Evolutionary conservation across 2,888 invertebrate genomes (phyloP), one percentile per base, ranked within the genome.

Genomic region (Nymphalis c-album): DNA sequence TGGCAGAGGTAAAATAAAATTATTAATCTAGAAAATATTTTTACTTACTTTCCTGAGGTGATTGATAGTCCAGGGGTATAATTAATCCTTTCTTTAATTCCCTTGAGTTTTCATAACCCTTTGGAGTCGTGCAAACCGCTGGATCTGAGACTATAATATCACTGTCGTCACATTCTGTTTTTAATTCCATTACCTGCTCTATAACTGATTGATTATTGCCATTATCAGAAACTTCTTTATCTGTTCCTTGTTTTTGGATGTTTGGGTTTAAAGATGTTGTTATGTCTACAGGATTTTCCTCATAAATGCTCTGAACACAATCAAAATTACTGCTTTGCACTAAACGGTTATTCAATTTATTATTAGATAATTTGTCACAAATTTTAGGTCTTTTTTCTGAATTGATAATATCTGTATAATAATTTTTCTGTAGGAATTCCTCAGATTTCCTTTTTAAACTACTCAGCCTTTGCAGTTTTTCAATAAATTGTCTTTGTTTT

Each of bases 21-120:
- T 50, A 4, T 50, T 31, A 6, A 31, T 31, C 6, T 31, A 26
- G 20, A 20, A 50, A 50, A 20, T 8, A 18, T 31, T 35, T 18
- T 18, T 57, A 91, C 92, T 91, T 79, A 92, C 92, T 91, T 75
- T 92, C 91, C 85, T 92, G 92, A 72, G 90, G 88, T 60, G 89
- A 85, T 65, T 86, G 87, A 73, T 90, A 90, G 53, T 90, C 91
- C 75, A 87, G 65, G 26, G 87, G 79, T 66, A 83, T 74, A n/a
- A 85, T 74, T 18, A 80, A 71, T 69, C 85, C 85, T 74, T 86
- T 90, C 55, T 86, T 88, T 26, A 79, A 82, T 69, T 91, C 90
- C 75, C 85, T 85, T 40, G 80, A 75, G 20, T 77, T 77, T 55
- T 90, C 91, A 80, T 81, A 89, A 70, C 76, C 84, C 75, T 90